Base-by-base conservation (phyloP, 2,888 invertebrate genomes). In the Pristionchus arcanus region DNA sequence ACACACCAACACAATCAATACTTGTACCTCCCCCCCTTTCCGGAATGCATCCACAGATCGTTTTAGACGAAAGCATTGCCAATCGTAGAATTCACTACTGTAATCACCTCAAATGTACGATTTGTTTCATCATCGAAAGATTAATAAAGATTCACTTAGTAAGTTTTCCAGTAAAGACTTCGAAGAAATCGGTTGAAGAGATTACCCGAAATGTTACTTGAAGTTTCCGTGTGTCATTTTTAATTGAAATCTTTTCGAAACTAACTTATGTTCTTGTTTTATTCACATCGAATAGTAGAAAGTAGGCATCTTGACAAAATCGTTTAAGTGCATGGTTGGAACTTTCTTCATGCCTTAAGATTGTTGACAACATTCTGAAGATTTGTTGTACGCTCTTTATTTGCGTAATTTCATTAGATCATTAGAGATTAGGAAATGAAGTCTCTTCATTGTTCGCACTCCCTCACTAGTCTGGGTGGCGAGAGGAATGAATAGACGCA, bases 131-230 rank as follows among this genome's bases (percentile, higher is more conserved):
- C 77, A 42, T 77, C 77, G 77, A 77, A 49, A 49, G 16, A 77
- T n/a, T 42, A 42, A 77, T 77, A 77, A 37, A 77, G 77, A 77
- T 77, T 77, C 77, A 77, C 77, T 77, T 77, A 77, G 77, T 77
- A 34, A 13, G 68, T 28, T 15, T 37, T 25, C 28, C 49, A 34
- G 68, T 53, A 37, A 31, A n/a, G 53, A 21, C 5, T 49, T 53
- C 34, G 28, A 28, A 34, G 55, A 15, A 28, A 83, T 49, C 37
- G 55, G 71, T 77, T 42, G 77, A 19, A 77, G 25, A n/a, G 11
- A 19, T 9, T 42, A 3, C 2, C 77, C 77, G 77, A 77, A 42
- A 7, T n/a, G 77, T 77, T 77, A 77, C n/a, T n/a, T 77, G 42
- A 42, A 77, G 15, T 49, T 49, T 1, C 0, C 42, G 11, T 49